Conservation (phyloP, 2,888 invertebrate species). For the Ommatoiulus sabulosus region DNA sequence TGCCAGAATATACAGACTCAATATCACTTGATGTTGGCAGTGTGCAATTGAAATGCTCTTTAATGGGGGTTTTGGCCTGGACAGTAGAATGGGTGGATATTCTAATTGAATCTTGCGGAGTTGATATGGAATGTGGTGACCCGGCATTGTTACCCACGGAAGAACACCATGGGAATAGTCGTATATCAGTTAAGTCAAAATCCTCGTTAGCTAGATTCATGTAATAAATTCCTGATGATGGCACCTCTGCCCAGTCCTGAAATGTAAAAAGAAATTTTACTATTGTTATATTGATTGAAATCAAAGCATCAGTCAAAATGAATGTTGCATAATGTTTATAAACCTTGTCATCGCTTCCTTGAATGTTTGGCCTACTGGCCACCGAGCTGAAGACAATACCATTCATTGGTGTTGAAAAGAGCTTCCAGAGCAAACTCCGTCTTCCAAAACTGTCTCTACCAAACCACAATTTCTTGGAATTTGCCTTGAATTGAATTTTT, state of each 20-base stretch:
- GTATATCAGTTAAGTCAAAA: constrained; percentile 16
- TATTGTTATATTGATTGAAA: background rate
- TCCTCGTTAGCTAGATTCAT: constrained; percentile 51
- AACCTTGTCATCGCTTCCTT: background rate
- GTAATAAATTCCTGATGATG: constrained; percentile 50
- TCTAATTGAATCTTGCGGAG: background rate
- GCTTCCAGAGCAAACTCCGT: constrained; percentile 78
- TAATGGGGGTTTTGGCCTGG: background rate
- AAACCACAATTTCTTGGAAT: constrained; percentile 77
- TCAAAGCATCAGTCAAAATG: background rate
- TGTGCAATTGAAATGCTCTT: background rate
- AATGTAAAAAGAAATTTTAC: background rate
- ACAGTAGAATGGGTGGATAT: background rate
- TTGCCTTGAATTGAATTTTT: constrained; percentile 67
- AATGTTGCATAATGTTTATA: background rate
- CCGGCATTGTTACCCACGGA: background rate
- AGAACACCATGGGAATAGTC: constrained; percentile 33
- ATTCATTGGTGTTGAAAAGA: background rate
- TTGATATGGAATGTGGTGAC: background rate
- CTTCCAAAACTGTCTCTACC: constrained; percentile 88
- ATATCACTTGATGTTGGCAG: background rate
- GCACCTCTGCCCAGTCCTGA: constrained; percentile 56
- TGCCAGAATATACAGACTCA: background rate
- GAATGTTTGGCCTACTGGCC: constrained; percentile 45
- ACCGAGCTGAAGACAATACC: constrained; percentile 42